phyloP scores from a whole-genome alignment of 64 coral and sea anemone species.

The Trachythela sp. region DNA sequence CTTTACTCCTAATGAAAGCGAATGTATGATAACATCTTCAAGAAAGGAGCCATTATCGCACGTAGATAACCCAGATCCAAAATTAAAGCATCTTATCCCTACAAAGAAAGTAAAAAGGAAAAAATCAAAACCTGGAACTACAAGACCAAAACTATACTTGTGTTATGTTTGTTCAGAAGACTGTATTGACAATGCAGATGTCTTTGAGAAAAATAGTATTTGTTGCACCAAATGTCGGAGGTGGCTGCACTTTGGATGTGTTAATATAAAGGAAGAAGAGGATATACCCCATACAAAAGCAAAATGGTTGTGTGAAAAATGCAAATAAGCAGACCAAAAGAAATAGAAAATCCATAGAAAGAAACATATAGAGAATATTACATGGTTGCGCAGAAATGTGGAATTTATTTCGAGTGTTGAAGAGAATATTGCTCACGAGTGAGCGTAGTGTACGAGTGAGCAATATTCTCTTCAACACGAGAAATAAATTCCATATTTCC shows the following conservation, averaged over 20 bases:
- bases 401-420: too few species aligned
- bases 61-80: neutral
- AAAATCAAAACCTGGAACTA: neutral
- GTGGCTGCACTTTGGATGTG: neutral
- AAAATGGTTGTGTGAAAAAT: neutral
- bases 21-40: too few species aligned
- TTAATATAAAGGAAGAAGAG: neutral
- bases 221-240: neutral
- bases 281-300: neutral
- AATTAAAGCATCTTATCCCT: neutral
- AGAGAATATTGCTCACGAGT: too few species aligned
- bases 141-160: neutral
- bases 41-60: too few species aligned
- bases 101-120: neutral
- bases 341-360: too few species aligned
- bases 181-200: neutral
- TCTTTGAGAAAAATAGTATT: neutral
- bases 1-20: too few species aligned
- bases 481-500: too few species aligned
- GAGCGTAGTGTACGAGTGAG: too few species aligned
- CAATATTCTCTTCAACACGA: too few species aligned
- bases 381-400: too few species aligned
- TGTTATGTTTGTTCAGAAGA: neutral
- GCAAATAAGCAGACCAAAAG: too few species aligned
- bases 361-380: too few species aligned